phyloP scores from a whole-genome alignment of 2,888 invertebrate species.

The Agrilus cyanescens region DNA sequence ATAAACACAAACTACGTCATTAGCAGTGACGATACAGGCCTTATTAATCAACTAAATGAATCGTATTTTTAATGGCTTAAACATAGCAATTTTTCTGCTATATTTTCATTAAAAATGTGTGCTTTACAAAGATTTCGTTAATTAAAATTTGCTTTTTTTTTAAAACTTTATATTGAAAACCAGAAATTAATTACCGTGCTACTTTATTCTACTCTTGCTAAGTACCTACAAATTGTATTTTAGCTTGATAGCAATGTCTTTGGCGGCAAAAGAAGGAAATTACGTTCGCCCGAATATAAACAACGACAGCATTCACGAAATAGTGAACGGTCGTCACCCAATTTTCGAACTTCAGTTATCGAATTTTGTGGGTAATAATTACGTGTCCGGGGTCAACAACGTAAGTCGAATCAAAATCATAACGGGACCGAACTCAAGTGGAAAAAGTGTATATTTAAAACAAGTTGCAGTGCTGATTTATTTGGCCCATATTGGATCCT shows the following conservation, averaged over 20 bases:
- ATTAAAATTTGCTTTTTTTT: constrained; percentile 3
- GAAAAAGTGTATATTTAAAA: constrained; percentile 86
- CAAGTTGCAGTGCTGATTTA: constrained; percentile 69
- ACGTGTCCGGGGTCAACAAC: constrained; percentile 42
- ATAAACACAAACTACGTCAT: no score
- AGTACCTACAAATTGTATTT: constrained; percentile 5
- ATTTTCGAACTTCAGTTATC: constrained; percentile 53
- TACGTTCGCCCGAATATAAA: constrained; percentile 32
- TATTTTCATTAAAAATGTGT: no score
- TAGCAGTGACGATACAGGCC: no score
- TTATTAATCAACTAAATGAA: no score
- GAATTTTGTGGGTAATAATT: constrained; percentile 64
- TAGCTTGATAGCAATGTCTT: constrained; percentile 34
- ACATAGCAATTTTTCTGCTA: not conserved
- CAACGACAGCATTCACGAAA: constrained; percentile 26
- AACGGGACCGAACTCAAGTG: constrained; percentile 84
- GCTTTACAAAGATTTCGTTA: not conserved
- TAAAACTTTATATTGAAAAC: no score
- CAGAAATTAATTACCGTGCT: not conserved
- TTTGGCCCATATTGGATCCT: constrained; percentile 81
- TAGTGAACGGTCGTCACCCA: constrained; percentile 54
- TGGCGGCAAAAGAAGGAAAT: constrained; percentile 27
- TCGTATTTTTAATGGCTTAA: no score
- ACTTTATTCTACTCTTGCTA: constrained; percentile 3
- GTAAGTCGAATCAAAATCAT: constrained; percentile 57